Conservation (phyloP, 2,797 vertebrate species). For the Enteromius anoplus region DNA sequence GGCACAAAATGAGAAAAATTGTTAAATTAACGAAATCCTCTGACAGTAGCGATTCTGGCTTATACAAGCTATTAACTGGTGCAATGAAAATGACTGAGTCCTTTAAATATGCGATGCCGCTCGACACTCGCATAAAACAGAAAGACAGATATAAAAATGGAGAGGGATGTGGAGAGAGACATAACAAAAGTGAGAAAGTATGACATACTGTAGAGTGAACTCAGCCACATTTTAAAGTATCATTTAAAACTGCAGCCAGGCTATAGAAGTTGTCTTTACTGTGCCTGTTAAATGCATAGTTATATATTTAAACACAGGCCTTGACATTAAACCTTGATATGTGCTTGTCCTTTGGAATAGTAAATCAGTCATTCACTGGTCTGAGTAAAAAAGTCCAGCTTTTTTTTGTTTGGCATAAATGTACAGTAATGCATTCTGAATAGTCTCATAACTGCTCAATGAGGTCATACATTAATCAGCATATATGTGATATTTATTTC, state of each 20-base stretch:
- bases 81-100: conserved; percentile 32
- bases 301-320: neutral
- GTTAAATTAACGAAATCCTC: conserved; percentile 33
- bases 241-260: neutral
- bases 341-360: no score
- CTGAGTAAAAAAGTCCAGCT: no score
- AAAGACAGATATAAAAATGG: neutral
- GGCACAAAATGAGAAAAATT: conserved; percentile 28
- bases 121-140: conserved; percentile 5
- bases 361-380: no score
- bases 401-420: no score
- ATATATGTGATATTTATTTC: no score
- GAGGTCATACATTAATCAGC: no score
- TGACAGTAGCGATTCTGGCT: conserved; percentile 19
- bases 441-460: no score
- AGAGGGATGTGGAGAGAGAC: neutral
- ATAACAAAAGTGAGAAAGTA: conserved; percentile 11
- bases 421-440: no score
- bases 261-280: neutral
- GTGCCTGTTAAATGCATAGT: neutral
- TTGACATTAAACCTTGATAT: no score
- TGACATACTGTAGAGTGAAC: neutral
- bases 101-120: conserved; percentile 9
- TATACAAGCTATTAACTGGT: conserved; percentile 36
- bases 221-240: neutral